Evolutionary conservation across 1,140 invertebrate species (phyloP).

Genomic region (Planococcus citri): DNA sequence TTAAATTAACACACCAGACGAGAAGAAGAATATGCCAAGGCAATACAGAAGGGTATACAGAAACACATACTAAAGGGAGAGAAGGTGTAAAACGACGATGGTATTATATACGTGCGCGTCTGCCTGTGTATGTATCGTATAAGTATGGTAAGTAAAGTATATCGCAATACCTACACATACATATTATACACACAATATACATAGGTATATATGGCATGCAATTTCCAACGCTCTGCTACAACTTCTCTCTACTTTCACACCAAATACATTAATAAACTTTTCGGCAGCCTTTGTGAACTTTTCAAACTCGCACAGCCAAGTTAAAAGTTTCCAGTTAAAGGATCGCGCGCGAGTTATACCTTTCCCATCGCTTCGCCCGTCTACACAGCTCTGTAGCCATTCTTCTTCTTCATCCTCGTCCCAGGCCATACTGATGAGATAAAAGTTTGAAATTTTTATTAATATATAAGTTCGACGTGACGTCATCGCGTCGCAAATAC

Average conservation of each 20-base stretch:
- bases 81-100: background rate
- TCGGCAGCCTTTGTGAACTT: slow-evolving; percentile 1
- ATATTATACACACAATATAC: background rate
- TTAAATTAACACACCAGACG: background rate
- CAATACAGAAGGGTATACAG: background rate
- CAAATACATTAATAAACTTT: slow-evolving; percentile 6
- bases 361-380: too few species aligned
- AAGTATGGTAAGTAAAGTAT: too few species aligned
- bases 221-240: background rate
- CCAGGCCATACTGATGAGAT: background rate
- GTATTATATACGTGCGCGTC: background rate
- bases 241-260: background rate
- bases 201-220: background rate
- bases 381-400: too few species aligned
- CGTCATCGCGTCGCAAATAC: background rate
- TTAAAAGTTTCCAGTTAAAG: background rate
- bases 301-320: background rate
- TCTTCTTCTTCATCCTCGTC: too few species aligned
- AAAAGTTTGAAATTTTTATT: background rate
- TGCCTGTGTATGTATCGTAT: too few species aligned
- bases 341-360: too few species aligned
- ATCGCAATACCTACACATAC: background rate
- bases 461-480: slow-evolving; percentile 6
- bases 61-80: background rate
- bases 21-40: background rate